Conservation (phyloP, 2,797 vertebrate species). For the Manis crassicaudata region DNA sequence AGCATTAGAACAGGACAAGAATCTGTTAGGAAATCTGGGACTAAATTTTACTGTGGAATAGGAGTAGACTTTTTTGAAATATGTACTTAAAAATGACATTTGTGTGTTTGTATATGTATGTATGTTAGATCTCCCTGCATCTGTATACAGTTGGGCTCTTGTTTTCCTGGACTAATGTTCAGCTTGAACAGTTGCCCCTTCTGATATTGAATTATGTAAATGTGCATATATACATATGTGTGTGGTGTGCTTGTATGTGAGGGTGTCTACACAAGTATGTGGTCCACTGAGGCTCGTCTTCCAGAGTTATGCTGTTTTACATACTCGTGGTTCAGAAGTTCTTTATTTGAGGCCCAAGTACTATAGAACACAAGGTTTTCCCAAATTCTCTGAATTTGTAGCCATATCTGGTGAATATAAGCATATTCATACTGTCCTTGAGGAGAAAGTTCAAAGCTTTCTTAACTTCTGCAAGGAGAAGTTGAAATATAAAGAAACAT, state of each 20-base stretch:
- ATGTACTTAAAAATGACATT: slow-evolving; percentile 33
- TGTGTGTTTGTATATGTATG: no score
- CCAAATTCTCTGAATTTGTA: not conserved
- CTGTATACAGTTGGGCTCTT: not conserved
- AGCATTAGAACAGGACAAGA: not conserved
- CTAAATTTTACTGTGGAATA: not conserved
- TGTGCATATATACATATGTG: accelerated
- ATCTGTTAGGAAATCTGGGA: not conserved
- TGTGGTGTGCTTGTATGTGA: not conserved
- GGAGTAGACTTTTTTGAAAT: slow-evolving; percentile 5
- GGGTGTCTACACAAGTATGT: not conserved
- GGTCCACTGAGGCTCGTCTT: not conserved
- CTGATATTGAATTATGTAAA: not conserved
- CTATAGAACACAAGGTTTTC: not conserved
- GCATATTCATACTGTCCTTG: not conserved
- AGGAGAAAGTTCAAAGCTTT: not conserved
- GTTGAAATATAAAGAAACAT: not conserved
- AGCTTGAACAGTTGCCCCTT: not conserved
- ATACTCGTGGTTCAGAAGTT: not conserved
- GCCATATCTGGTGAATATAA: not conserved
- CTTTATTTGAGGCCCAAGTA: not conserved
- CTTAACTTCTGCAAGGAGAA: not conserved
- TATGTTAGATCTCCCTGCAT: not conserved
- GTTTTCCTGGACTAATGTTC: not conserved
- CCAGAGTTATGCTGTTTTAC: not conserved